Evolutionary conservation across 2,113 vertebrate genomes (phyloP).

Genomic region (Naja naja): DNA sequence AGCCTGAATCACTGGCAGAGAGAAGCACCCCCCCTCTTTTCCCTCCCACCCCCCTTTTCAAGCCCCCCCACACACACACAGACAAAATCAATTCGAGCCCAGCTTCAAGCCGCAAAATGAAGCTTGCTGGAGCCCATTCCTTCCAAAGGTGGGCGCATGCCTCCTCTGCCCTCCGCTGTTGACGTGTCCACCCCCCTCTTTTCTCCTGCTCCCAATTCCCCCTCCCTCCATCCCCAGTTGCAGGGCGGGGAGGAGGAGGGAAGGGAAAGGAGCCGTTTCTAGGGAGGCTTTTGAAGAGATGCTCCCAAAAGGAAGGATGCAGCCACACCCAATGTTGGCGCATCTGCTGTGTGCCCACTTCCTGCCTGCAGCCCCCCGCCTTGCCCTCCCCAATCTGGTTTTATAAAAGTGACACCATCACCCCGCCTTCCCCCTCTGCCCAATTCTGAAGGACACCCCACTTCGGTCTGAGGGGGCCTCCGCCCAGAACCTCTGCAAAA

Average conservation of each 20-base stretch:
- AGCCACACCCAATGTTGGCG: neutral
- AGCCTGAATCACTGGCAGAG: neutral
- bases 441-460: neutral
- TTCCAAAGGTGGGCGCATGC: neutral
- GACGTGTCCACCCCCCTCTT: neutral
- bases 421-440: too few species aligned
- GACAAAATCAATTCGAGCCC: neutral
- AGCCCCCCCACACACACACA: neutral
- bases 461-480: fast-evolving
- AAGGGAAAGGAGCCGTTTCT: neutral
- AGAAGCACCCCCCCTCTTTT: neutral
- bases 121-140: neutral
- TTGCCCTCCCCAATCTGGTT: neutral
- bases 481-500: neutral
- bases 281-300: neutral
- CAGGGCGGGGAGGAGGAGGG: too few species aligned
- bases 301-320: neutral
- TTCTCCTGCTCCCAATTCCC: neutral
- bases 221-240: neutral
- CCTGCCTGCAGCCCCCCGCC: neutral
- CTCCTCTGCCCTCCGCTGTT: neutral
- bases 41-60: neutral
- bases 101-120: neutral
- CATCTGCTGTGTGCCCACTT: neutral
- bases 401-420: neutral